Conservation (phyloP, 2,888 invertebrate species). For the Polymixis flavicincta region DNA sequence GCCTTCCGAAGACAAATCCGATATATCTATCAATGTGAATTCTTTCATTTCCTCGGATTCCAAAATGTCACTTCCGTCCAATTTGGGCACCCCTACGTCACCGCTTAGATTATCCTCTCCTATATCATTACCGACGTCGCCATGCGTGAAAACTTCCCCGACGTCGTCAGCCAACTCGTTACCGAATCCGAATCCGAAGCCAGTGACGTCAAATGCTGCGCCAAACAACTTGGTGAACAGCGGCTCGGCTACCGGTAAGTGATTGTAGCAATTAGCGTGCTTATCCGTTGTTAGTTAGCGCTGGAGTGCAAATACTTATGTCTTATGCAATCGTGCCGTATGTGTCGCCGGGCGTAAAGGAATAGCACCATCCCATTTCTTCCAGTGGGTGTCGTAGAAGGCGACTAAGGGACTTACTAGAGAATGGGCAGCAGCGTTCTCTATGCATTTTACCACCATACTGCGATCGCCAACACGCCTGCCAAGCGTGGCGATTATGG, state of each 20-base stretch:
- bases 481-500: no score
- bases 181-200: conserved; percentile 69
- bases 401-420: no score
- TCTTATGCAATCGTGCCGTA: conserved; percentile 1
- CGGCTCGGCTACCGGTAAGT: conserved; percentile 87
- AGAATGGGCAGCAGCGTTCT: no score
- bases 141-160: conserved; percentile 77
- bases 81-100: conserved; percentile 84
- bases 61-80: conserved; percentile 83
- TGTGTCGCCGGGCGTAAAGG: no score
- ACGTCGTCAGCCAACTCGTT: conserved; percentile 77
- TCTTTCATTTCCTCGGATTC: conserved; percentile 82
- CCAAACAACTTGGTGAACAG: conserved; percentile 73
- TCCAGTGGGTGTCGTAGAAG: no score
- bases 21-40: conserved; percentile 71
- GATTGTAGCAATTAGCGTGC: conserved; percentile 35
- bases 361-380: no score
- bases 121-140: conserved; percentile 83
- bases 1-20: conserved; percentile 69
- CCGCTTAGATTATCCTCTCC: conserved; percentile 83
- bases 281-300: conserved; percentile 37
- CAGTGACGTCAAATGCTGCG: conserved; percentile 63
- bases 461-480: no score
- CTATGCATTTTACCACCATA: no score
- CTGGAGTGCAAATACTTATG: conserved; percentile 15